These are phyloP conservation scores for Tribolium madens DNA, from an alignment of 1,140 invertebrate genomes.

Conservation along the genomic window DNA sequence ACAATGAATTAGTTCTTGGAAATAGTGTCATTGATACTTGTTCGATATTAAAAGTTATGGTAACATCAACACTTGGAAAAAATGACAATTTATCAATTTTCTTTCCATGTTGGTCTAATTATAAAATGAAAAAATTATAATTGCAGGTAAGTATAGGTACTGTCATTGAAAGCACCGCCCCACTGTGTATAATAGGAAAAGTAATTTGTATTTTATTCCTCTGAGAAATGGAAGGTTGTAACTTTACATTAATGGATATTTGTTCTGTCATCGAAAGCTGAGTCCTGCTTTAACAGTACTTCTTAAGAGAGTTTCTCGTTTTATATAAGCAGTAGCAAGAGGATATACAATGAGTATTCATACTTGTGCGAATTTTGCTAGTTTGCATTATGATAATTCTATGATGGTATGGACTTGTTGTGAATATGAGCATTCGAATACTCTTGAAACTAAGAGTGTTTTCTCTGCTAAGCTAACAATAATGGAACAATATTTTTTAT, in stretches of 20 bases:
- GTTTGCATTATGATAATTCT: constrained; percentile 1
- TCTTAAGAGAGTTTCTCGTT: not conserved
- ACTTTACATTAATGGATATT: constrained; percentile 27
- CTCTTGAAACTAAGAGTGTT: not conserved
- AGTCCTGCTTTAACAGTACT: constrained; percentile 15
- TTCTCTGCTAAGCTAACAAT: not conserved
- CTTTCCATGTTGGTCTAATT: not conserved
- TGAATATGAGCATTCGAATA: not conserved
- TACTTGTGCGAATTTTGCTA: constrained; percentile 9
- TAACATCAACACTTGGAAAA: not conserved
- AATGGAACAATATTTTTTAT: too few relatives aligned
- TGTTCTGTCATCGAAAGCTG: constrained; percentile 27
- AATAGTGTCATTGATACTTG: not conserved
- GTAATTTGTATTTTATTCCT: constrained; percentile 28
- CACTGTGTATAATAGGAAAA: constrained; percentile 7
- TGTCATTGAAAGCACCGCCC: constrained; percentile 16
- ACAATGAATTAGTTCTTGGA: not conserved
- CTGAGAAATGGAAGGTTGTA: constrained; percentile 23
- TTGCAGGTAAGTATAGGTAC: constrained; percentile 12
- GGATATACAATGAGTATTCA: constrained; percentile 8
- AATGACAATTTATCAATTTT: not conserved
- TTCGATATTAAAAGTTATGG: not conserved
- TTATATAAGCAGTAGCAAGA: constrained; percentile 10
- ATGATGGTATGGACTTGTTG: not conserved
- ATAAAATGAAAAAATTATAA: not conserved